Base-by-base conservation (phyloP, 2,797 vertebrate species). In the Macrochelys suwanniensis region DNA sequence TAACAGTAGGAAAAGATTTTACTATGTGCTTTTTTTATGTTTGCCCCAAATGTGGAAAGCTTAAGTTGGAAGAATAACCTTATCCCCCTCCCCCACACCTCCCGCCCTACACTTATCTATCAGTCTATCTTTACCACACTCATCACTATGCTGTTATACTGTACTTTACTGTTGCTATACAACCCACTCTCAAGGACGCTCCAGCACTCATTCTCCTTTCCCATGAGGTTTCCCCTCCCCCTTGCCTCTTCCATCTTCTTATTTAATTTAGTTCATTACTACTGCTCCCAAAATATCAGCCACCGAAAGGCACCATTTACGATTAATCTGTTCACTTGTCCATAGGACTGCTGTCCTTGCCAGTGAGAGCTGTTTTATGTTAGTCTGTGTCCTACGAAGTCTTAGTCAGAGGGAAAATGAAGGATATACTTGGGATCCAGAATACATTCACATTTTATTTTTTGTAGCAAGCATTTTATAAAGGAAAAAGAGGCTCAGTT, bases 51-150 rank as follows among this genome's bases (percentile, higher is more conserved):
- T 68, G 19, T 23, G n/a, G 65, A 37, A 68, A 37, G 19, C 65
- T 68, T 37, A 68, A 37, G 5, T 68, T 19, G 37, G n/a, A 61
- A 61, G 59, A 37, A 68, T 68, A 37, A 65, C 65, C 65, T 68
- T n/a, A 68, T 10, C n/a, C 9, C 65, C 17, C 9, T 37, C 33
- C 9, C 33, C n/a, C 17, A 23, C 19, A 11, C n/a, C 31, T 37
- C n/a, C 10, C 6, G 6, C 16, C n/a, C 19, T 21, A 68, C 65
- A 23, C 54, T 97, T 87, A 89, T 84, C 80, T 88, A 23, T 81
- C 51, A 92, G 90, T 42, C 84, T 89, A 56, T 68, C 89, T 90
- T 95, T 80, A 85, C 57, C 83, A 86, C 74, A 51, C 33, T 57
- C 90, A 56, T 85, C 65, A 78, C 31, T 56, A 74, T 51, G 54